Evolutionary conservation across 2,888 invertebrate species (phyloP), one percentile per base, ranked within the genome.

Genomic region (Zaprionus lineosus): DNA sequence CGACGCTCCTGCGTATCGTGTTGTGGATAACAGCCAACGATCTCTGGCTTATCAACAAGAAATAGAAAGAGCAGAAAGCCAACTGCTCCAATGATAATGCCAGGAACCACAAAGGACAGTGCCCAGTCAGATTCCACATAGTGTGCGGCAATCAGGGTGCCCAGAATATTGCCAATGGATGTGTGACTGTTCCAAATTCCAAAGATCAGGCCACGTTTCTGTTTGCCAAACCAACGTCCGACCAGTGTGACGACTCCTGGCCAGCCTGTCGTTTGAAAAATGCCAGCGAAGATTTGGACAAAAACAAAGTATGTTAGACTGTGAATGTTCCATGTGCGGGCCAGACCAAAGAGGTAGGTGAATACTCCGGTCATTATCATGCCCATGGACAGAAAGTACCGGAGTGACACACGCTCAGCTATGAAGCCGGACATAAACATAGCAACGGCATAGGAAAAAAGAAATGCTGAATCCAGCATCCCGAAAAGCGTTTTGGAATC

Each of bases 101-200:
- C 98, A 3, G 98, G 98, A 71, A 97, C 94, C 39, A 97, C 94
- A 90, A 98, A 98, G 19, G 97, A 97, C 43, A 96, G 90, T 0
- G 96, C 94, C 98, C 98, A 98, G 88, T 97, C 94, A 0, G 88
- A 91, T 87, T 96, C 96, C 7, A 98, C 97, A 90, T 94, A 98
- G 40, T 92, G 90, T 0, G 96, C 95, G 0, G 98, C 97, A 77
- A 98, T 94, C n/a, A 98, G 87, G 0, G 96, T 86, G 87, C 98
- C 98, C 53, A 98, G 89, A 84, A 98, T 98, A 88, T 98, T 99
- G 26, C 98, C 98, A 6, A 98, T 92, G 0, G 97, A 97, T 0
- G 98, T 98, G 83, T 98, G 98, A 0, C 98, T 97, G 91, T 98
- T 98, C 98, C 98, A 98, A 3, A 98, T 92, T 7, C 98, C 98